phyloP scores from a whole-genome alignment of 1,140 invertebrate species.

The Tetramorium alpestre region DNA sequence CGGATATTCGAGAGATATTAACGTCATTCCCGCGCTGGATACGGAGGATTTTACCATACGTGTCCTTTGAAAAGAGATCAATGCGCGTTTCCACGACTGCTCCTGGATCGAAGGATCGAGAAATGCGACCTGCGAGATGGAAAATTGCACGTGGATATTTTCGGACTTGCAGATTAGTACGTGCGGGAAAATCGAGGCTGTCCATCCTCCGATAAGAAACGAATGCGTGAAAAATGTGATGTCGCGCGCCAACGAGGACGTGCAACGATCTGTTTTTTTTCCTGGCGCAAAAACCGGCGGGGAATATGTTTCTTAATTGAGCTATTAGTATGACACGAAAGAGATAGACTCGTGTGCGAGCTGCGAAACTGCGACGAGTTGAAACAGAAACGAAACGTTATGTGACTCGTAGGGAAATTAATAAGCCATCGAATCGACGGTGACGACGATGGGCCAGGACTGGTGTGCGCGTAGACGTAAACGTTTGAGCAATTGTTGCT shows the following conservation, averaged over 20 bases:
- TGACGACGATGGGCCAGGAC: conserved; percentile 88
- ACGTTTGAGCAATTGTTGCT: conserved; percentile 87
- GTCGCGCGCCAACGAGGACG: not conserved
- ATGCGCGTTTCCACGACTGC: conserved; percentile 33
- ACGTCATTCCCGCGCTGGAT: conserved; percentile 5
- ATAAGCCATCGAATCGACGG: conserved; percentile 17
- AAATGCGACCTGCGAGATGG: conserved; percentile 34
- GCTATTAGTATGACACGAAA: conserved; percentile 6
- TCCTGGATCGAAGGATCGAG: not conserved
- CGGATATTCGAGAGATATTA: conserved; percentile 47
- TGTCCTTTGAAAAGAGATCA: conserved; percentile 44
- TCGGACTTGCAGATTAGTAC: not conserved
- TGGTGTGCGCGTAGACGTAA: conserved; percentile 90
- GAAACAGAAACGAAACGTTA: not conserved
- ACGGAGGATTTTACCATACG: conserved; percentile 15
- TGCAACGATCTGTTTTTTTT: not conserved
- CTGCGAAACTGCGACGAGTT: not conserved
- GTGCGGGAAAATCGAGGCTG: not conserved
- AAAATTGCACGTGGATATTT: conserved; percentile 19
- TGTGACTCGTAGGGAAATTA: conserved; percentile 20
- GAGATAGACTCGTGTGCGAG: conserved; percentile 10
- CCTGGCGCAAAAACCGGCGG: not conserved
- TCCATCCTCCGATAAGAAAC: not conserved
- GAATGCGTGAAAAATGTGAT: conserved; percentile 1
- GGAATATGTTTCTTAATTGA: not conserved